Evolutionary conservation across 2,888 invertebrate species (phyloP).

Genomic region (Bugulina stolonifera): DNA sequence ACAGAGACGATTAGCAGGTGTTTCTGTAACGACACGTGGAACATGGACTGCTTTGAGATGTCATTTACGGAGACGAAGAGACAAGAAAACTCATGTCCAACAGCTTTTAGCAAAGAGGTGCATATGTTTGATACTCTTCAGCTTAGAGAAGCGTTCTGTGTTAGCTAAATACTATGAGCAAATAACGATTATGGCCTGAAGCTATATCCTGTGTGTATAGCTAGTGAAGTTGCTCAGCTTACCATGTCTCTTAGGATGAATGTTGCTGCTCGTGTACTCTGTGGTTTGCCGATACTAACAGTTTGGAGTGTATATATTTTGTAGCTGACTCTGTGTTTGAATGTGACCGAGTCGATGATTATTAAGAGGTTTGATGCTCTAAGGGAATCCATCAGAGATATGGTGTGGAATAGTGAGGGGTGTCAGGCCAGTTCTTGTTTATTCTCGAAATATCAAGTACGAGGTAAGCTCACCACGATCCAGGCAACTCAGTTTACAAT

Average conservation of each 20-base stretch:
- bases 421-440: neutral
- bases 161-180: no score
- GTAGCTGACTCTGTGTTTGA: neutral
- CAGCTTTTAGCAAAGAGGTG: neutral
- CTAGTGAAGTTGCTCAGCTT: no score
- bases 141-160: no score
- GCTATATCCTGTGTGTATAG: no score
- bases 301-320: no score
- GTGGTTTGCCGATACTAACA: no score
- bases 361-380: neutral
- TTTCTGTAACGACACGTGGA: conserved; percentile 12
- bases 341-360: neutral
- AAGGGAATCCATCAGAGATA: neutral
- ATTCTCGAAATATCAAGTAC: conserved; percentile 15
- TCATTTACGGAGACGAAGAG: conserved; percentile 4
- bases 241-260: no score
- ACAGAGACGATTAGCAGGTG: conserved; percentile 14
- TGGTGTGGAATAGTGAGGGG: neutral
- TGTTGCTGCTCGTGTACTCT: no score
- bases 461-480: neutral
- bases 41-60: conserved; percentile 20
- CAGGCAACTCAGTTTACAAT: neutral
- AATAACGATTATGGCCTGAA: no score
- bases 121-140: no score
- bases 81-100: neutral